Percentiles rank a stretch among this genome's conserved stretches.
These are phyloP conservation scores for Hippocampus comes DNA, from an alignment of 2,113 vertebrate species.

Conservation along the genomic window DNA sequence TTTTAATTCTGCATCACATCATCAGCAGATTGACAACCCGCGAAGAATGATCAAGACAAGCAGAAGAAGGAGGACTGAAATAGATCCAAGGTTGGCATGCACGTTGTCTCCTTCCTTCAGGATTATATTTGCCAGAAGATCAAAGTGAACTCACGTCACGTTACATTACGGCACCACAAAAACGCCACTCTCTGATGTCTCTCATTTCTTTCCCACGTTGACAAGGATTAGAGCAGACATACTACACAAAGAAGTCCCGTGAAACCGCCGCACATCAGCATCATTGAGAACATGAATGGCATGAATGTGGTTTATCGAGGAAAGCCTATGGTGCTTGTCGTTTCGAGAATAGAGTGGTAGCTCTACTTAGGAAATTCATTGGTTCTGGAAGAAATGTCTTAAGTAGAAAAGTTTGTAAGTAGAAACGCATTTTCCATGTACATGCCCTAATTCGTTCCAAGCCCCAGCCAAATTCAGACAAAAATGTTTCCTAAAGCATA, in stretches of 20 bases:
- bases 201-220: neutral
- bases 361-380: no score
- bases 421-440: no score
- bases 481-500: no score
- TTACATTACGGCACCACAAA: neutral
- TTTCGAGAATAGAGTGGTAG: neutral
- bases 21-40: constrained; percentile 10
- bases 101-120: neutral
- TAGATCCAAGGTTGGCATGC: neutral
- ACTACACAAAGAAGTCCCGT: neutral
- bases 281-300: neutral
- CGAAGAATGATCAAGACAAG: constrained; percentile 5
- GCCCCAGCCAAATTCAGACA: no score
- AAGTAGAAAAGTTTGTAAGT: no score
- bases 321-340: neutral
- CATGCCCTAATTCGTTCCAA: no score
- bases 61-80: neutral
- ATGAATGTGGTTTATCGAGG: neutral
- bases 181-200: neutral
- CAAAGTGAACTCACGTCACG: constrained; percentile 2
- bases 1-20: constrained; percentile 12
- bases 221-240: neutral
- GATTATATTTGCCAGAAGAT: constrained; percentile 18
- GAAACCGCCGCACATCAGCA: neutral
- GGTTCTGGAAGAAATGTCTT: no score